Evolutionary conservation across 2,797 vertebrate genomes (phyloP), one percentile per base, ranked within the genome.

Genomic region (Sebastes vulpes): DNA sequence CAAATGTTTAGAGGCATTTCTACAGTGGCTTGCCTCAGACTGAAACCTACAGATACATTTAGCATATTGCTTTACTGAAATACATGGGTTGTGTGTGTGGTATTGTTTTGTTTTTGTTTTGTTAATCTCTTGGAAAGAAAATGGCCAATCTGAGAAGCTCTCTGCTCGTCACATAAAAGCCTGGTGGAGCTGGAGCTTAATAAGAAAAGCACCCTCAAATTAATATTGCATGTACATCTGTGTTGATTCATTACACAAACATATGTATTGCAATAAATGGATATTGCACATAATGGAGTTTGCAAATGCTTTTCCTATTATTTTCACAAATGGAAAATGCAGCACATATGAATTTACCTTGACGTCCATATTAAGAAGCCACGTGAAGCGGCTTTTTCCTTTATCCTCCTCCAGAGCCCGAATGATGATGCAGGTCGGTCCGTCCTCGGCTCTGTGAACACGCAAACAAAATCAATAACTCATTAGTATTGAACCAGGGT

Each of bases 301-400:
- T 59, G 38, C 46, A 52, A 11, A 31, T 53, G 54, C 18, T 52
- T n/a, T 53, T 28, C 4, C 14, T n/a, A 25, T 57, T 26, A 18
- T 16, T 1, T n/a, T 14, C 5, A 69, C 1, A 6, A 38, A 61
- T 64, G n/a, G 8, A 16, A 64, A 72, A 32, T 2, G 23, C 0
- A 38, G 1, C n/a, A 4, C 3, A 5, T 2, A 18, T 12, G 1
- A 18, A 26, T 50, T 84, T 90, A 95, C 97, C 97, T 97, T 98
- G 0, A 96, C 89, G 0, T 97, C 97, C 90, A 97, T 90, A 64
- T 96, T 97, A 11, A 97, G 95, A 66, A 98, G 96, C 97, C 97
- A 97, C 0, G 96, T 97, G 75, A 98, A 80, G 56, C 4, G 94
- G 4, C 96, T 96, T 60, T 65, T 90, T 7, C 67, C 9, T 1